Base-by-base conservation (phyloP, 2,113 vertebrate genomes). In the Hydrochoerus hydrochaeris region DNA sequence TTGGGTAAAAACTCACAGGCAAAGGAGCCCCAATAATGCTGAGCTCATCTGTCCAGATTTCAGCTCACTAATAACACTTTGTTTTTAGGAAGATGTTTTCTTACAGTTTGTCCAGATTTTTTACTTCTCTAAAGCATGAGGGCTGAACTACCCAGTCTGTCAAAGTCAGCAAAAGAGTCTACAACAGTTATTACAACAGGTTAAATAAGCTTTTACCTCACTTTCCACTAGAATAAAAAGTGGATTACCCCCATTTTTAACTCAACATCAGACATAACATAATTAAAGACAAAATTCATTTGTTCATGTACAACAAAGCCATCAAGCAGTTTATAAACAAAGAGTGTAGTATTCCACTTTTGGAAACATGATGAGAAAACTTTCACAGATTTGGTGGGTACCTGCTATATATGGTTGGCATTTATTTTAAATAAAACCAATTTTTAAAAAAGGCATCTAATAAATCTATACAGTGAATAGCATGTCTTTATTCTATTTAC, bases 401-500 rank as follows among this genome's bases (percentile, higher is more conserved):
- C 54, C 80, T 93, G 86, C 26, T 88, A 78, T 60, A 88, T 85
- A 88, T 26, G 22, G 54, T 17, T 94, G 54, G 67, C 22, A 93
- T 67, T 97, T 82, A 91, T 86, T 90, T 87, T 87, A 95, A 90
- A 95, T 90, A 85, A 94, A 96, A 75, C 71, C 71, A 65, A 32
- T 35, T 94, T 89, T 85, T 54, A 88, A 97, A 94, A 96, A 97
- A 97, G 67, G 62, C 84, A 96, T 96, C 92, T 93, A 83, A 91
- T 93, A 84, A 60, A 94, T 88, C 32, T 92, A 78, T 98, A 98
- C 98, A 98, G 98, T 98, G 98, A 98, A 98, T 99, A 99, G 98
- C 98, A 98, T 99, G 99, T 98, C 99, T 99, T 99, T 99, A 99
- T 99, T 99, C 99, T 99, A 99, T 99, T 99, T 99, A 99, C 99